These are phyloP conservation scores for Patella depressa DNA, from an alignment of 2,888 invertebrate genomes.

Conservation along the genomic window DNA sequence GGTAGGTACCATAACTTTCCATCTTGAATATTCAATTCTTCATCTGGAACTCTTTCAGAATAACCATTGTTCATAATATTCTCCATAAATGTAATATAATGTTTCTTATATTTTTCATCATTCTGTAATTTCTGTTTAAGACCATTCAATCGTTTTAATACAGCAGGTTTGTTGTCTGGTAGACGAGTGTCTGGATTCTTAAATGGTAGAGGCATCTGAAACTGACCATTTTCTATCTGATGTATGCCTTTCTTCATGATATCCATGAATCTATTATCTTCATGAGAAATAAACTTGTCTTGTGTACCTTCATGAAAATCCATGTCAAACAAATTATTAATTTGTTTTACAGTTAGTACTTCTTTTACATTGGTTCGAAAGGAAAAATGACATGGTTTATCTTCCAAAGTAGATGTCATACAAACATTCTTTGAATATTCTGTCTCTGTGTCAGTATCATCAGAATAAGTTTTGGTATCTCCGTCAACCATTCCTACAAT, in stretches of 20 bases:
- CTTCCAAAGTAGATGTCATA: background rate
- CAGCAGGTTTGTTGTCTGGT: slow-evolving; percentile 20
- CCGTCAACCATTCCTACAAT: background rate
- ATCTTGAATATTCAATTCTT: slow-evolving; percentile 6
- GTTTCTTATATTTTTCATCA: slow-evolving; percentile 11
- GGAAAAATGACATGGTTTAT: slow-evolving; percentile 6
- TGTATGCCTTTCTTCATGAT: slow-evolving; percentile 14
- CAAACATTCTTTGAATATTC: too few species aligned
- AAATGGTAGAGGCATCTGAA: slow-evolving; percentile 22
- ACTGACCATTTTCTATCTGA: slow-evolving; percentile 20
- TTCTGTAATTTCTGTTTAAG: slow-evolving; percentile 3
- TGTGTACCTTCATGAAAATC: slow-evolving; percentile 1
- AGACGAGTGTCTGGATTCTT: slow-evolving; percentile 11
- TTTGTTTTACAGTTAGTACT: background rate
- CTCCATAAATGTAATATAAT: slow-evolving; percentile 29
- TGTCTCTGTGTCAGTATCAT: too few species aligned
- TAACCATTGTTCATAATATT: slow-evolving; percentile 24
- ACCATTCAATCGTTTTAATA: slow-evolving; percentile 10
- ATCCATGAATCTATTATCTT: slow-evolving; percentile 20
- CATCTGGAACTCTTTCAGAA: slow-evolving; percentile 24
- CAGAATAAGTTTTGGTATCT: too few species aligned
- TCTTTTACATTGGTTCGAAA: slow-evolving; percentile 13
- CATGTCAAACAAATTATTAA: background rate
- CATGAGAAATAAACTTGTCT: slow-evolving; percentile 3
- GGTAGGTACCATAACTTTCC: slow-evolving; percentile 37